Base-by-base conservation (phyloP, 1,140 invertebrate species). In the Nilaparvata lugens region DNA sequence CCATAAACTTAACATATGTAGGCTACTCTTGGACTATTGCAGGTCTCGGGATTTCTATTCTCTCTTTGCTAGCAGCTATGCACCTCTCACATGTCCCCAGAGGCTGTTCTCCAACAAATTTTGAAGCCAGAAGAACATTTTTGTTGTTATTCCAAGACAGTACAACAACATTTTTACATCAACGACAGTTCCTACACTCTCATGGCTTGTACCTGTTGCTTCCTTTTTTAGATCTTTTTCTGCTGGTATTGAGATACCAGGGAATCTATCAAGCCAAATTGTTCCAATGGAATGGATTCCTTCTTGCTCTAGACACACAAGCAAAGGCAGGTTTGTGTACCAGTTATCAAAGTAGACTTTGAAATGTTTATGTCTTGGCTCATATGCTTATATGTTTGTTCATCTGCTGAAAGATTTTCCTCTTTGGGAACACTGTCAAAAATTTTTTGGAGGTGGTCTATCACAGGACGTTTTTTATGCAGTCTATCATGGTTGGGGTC, bases 1-100 rank as follows among this genome's bases (percentile, higher is more conserved):
- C 75, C 76, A 78, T 78, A 65, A 75, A 70, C 57, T 61, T 67
- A 69, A 78, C 77, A 65, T 78, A 79, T n/a, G n/a, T n/a, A n/a
- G n/a, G n/a, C n/a, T n/a, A n/a, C 56, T 71, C 69, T 52, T 66
- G 63, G 18, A 78, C 70, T 53, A 76, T 69, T 64, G 73, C 66
- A 55, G 76, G 73, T 65, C 72, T 73, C 56, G 69, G 60, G 60
- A 78, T 69, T 45, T 72, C 63, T 58, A 71, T 66, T 62, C 62
- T 68, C 28, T 61, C 66, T 58, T 73, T 70, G 43, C 68, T 64
- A 58, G 66, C 61, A 58, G 71, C 72, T 58, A 71, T 67, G 64
- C 68, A 75, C 51, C 71, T 63, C 54, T 63, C 54, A 52, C 73
- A 68, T 62, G 65, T 60, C 61, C 64, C 68, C 62, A 62, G 52